These are phyloP conservation scores for Anoplolepis gracilipes DNA, from an alignment of 1,140 invertebrate species.

Conservation along the genomic window DNA sequence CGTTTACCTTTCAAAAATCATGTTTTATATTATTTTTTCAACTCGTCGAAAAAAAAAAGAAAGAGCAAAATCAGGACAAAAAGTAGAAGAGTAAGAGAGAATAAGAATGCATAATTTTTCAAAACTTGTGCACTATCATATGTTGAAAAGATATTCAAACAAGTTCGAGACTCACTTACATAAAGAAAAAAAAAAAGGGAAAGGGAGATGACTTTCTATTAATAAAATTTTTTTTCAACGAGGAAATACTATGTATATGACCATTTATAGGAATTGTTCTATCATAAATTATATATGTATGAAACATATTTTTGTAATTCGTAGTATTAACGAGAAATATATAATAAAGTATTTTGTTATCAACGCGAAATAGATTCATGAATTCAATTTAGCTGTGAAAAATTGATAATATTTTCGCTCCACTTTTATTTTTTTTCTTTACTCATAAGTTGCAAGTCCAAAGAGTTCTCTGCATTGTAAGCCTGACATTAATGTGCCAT, in stretches of 20 bases:
- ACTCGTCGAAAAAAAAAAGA: too few relatives aligned
- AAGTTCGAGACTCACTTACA: too few relatives aligned
- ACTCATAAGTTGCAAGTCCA: conserved; percentile 44
- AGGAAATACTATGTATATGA: background rate
- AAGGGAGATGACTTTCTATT: too few relatives aligned
- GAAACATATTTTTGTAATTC: conserved; percentile 17
- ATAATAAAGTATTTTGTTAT: conserved; percentile 6
- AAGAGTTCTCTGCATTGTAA: conserved; percentile 57
- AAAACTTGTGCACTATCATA: too few relatives aligned
- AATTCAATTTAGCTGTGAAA: background rate
- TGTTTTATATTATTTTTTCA: too few relatives aligned
- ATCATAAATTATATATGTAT: conserved; percentile 8
- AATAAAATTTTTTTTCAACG: conserved; percentile 22
- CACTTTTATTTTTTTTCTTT: conserved; percentile 57
- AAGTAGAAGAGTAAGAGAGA: too few relatives aligned
- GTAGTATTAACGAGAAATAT: conserved; percentile 36
- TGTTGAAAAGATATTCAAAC: too few relatives aligned
- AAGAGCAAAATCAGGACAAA: too few relatives aligned
- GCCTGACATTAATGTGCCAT: conserved; percentile 72
- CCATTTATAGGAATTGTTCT: conserved; percentile 22
- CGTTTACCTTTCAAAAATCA: too few relatives aligned
- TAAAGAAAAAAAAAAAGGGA: too few relatives aligned
- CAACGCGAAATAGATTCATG: conserved; percentile 35
- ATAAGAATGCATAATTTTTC: too few relatives aligned
- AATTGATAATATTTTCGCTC: conserved; percentile 45